Evolutionary conservation across 1,140 invertebrate species (phyloP), one percentile per base, ranked within the genome.

Genomic region (Dendroctonus ponderosae): DNA sequence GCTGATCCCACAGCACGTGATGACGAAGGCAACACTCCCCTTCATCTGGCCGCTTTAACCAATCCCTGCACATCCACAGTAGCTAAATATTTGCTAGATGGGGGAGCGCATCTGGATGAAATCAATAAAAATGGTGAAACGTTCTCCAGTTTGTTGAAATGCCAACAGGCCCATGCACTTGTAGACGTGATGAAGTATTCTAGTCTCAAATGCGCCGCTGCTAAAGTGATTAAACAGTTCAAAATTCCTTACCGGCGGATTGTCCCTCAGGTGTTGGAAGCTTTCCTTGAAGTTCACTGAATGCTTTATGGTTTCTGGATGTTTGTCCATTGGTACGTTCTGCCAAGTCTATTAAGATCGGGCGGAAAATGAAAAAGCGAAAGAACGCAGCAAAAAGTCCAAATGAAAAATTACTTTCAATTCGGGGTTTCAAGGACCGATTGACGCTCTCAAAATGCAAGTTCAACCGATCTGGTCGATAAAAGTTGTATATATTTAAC

Each of bases 41-140:
- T 96, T 8, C 93, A 95, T 74, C 78, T 93, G n/a, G 85, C 87
- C 3, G 89, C 88, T 40, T 78, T 81, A 39, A 81, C 82, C 5
- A 80, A 85, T 73, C 87, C 86, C 5, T 87, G 85, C 76, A 84
- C 85, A 8, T 82, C 85, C 2, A 83, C 84, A 11, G 81, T 95
- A 9, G 85, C 91, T 0, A 82, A 83, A 65, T 83, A 84, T 3
- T 81, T 97, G 0, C 82, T 97, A 0, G 80, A 87, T 4, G 82
- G 86, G 71, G 93, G 93, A 38, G 91, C 91, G 7, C 94, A 98
- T 80, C 82, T 96, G 56, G 94, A 97, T 80, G 83, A 86, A n/a
- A 87, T 90, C 48, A 96, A 97, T 79, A 82, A 85, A 68, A 82
- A 88, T 43, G 89, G 89, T 14, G 85, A 90, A 69, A 94, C 91